phyloP scores from a whole-genome alignment of 2,888 invertebrate genomes.

The Tenthredo distinguenda region DNA sequence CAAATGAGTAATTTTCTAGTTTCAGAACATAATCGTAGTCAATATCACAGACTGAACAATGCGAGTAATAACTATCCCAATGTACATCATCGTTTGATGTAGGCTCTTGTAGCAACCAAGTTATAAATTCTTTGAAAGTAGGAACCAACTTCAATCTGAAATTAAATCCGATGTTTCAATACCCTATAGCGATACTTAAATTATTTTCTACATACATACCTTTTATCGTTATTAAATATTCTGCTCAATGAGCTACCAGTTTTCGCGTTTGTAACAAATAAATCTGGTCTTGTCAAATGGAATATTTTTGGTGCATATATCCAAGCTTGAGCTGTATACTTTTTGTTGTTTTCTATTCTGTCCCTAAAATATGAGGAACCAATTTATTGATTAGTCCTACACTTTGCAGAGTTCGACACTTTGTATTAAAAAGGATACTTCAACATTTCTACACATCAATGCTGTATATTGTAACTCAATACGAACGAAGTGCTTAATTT shows the following conservation, averaged over 20 bases:
- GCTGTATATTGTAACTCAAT: background rate
- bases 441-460: no score
- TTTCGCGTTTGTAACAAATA: slow-evolving; percentile 68
- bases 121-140: slow-evolving; percentile 73
- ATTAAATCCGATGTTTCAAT: slow-evolving; percentile 7
- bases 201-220: slow-evolving; percentile 59
- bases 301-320: slow-evolving; percentile 74
- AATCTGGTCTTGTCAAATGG: slow-evolving; percentile 71
- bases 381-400: background rate
- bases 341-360: slow-evolving; percentile 74
- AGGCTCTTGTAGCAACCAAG: slow-evolving; percentile 70
- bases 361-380: slow-evolving; percentile 65
- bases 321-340: slow-evolving; percentile 74
- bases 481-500: background rate
- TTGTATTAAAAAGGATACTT: background rate
- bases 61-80: slow-evolving; percentile 73
- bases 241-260: slow-evolving; percentile 64
- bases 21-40: slow-evolving; percentile 72
- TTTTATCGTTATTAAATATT: slow-evolving; percentile 69
- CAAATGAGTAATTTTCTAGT: slow-evolving; percentile 69
- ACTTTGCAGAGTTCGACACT: background rate
- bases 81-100: slow-evolving; percentile 72
- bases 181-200: background rate
- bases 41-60: slow-evolving; percentile 72
- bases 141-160: slow-evolving; percentile 72